phyloP scores from a whole-genome alignment of 2,888 invertebrate genomes.

The Drosophila diplacantha region DNA sequence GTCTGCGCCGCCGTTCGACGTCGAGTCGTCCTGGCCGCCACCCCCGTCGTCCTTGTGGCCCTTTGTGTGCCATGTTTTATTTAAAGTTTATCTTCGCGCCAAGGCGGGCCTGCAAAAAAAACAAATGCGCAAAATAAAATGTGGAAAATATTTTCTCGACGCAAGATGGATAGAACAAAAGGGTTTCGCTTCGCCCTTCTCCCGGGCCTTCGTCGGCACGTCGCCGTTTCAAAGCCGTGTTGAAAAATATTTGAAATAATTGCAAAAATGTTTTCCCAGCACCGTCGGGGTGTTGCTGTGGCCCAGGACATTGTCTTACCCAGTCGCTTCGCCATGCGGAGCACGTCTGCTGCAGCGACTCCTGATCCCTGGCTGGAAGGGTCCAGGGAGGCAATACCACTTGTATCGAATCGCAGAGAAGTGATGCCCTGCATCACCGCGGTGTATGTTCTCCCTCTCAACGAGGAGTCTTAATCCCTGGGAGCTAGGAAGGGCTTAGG shows the following conservation, averaged over 20 bases:
- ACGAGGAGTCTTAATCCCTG: neutral
- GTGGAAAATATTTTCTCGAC: conserved; percentile 68
- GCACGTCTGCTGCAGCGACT: conserved; percentile 45
- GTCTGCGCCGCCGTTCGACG: conserved; percentile 64
- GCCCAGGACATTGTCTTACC: conserved; percentile 34
- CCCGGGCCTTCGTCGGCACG: conserved; percentile 54
- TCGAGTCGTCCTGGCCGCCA: conserved; percentile 32
- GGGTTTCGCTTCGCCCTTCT: conserved; percentile 35
- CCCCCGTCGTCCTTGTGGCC: neutral
- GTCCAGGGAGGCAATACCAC: neutral
- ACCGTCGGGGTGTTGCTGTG: conserved; percentile 5
- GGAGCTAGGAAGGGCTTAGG: neutral
- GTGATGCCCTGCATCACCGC: neutral
- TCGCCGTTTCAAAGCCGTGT: conserved; percentile 67
- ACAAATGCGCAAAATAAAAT: conserved; percentile 67
- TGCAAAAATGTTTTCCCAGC: conserved; percentile 59
- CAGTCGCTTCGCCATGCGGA: conserved; percentile 37
- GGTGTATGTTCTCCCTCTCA: neutral
- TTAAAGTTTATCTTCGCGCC: conserved; percentile 70
- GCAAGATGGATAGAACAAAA: conserved; percentile 55
- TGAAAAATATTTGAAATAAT: conserved; percentile 71
- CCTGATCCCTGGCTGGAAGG: neutral
- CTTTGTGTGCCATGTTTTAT: conserved; percentile 63
- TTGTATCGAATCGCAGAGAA: conserved; percentile 5
- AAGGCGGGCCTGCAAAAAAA: conserved; percentile 52